Base-by-base conservation (phyloP, 23 tunicate species). In the Styela plicata region DNA sequence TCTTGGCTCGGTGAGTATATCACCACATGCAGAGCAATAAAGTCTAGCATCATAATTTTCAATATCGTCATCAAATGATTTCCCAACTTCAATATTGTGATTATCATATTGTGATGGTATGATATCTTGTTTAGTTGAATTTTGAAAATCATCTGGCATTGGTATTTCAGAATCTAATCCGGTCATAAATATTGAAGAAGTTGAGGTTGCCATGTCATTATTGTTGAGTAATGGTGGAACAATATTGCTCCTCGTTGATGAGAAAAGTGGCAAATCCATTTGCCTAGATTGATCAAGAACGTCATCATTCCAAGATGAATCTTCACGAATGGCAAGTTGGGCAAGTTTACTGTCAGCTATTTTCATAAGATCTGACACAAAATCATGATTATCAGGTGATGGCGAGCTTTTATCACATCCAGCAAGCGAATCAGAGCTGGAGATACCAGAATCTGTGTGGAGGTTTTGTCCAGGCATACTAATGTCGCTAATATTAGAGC, bases 361-460 rank as follows among this genome's bases (percentile, higher is more conserved):
- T 71, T 71, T 71, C 77, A 76, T 21, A 7, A 76, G 81, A 28
- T 76, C 81, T 0, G 81, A 36, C 21, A 76, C 66, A 53, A 53
- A 52, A 44, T 76, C 81, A 25, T 53, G 81, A 21, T 76, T 65
- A 53, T 53, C 64, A n/a, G 81, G 66, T 24, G 81, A 76, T 1
- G 66, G 33, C 3, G 37, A 30, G 18, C 64, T 52, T 35, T 73
- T 73, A 57, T 76, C 81, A 36, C 66, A 36, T 18, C 64, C 66
- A 29, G 81, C 81, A 17, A 76, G 64, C 18, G 81, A 76, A 44
- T 76, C 81, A 7, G 53, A 76, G 31, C 81, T 76, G 64, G 81
- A 76, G 21, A 76, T 76, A 17, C 81, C 81, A 76, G 81, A 76
- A 30, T 76, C 81, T 29, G 81, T 76, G 81, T 76, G 81, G 63